Conservation (phyloP, 2,888 invertebrate species). For the Platerodrilus igneus region DNA sequence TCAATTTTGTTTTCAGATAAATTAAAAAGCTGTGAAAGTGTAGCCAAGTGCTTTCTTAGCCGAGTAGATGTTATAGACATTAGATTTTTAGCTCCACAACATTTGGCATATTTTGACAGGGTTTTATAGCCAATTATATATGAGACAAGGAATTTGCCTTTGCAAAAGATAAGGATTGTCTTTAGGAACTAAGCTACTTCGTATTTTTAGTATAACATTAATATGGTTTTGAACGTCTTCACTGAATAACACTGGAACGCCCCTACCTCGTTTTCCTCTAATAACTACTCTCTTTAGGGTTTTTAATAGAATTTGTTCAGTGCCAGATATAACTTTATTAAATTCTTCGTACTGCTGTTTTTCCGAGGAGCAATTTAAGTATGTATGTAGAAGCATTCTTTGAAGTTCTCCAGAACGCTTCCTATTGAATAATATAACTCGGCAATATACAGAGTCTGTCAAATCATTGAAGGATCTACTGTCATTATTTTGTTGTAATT, state of each 20-base stretch:
- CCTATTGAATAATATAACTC: too few relatives aligned
- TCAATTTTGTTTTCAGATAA: conserved; percentile 30
- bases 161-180: conserved; percentile 15
- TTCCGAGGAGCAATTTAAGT: background rate
- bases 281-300: conserved; percentile 14
- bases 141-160: conserved; percentile 7
- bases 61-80: conserved; percentile 29
- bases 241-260: conserved; percentile 19
- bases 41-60: conserved; percentile 33
- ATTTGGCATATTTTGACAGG: conserved; percentile 25
- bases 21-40: conserved; percentile 31
- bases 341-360: conserved; percentile 15
- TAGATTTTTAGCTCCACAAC: conserved; percentile 29
- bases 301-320: conserved; percentile 12
- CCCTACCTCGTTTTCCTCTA: conserved; percentile 15
- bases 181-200: background rate
- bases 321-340: conserved; percentile 4
- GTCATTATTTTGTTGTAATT: too few relatives aligned
- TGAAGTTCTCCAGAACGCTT: too few relatives aligned
- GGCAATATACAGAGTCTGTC: too few relatives aligned
- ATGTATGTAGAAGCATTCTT: too few relatives aligned
- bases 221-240: conserved; percentile 16
- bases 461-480: too few relatives aligned
- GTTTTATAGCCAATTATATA: conserved; percentile 29
- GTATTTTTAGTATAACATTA: conserved; percentile 8